Base-by-base conservation (phyloP, 2,888 invertebrate species). In the Aphidoletes aphidimyza region DNA sequence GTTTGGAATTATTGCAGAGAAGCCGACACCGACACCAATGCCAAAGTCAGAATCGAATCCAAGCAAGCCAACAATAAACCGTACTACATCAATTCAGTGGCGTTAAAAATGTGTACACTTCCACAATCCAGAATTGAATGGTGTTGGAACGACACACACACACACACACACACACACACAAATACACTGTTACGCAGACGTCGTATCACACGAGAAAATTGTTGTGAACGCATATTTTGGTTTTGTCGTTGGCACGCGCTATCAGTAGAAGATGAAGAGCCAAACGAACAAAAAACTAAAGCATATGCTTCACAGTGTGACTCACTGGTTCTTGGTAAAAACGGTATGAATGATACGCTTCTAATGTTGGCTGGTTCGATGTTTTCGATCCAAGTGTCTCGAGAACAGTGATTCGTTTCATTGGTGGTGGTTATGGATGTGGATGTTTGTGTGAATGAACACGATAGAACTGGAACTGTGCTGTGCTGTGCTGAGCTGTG, bases 181-280 rank as follows among this genome's bases (percentile, higher is more conserved):
- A 5, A 22, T 3, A 54, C 54, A 54, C 22, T 6, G 5, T 54
- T 54, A 22, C 9, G 54, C 22, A 54, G 3, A n/a, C n/a, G n/a
- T n/a, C n/a, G n/a, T n/a, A n/a, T n/a, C n/a, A n/a, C n/a, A n/a
- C n/a, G n/a, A n/a, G n/a, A n/a, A n/a, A n/a, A n/a, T n/a, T n/a
- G n/a, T n/a, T n/a, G n/a, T n/a, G 54, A 54, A 54, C 54, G 54
- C 22, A 54, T 54, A 54, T 54, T 47, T 47, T 2, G 19, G n/a
- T n/a, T n/a, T 47, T 17, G 47, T 47, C n/a, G n/a, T 47, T 22
- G 54, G 54, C 54, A 54, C 54, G 54, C 54, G 54, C 54, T 54
- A 47, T 17, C 47, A 47, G 17, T 19, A 47, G 11, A 47, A 54
- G n/a, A 54, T 22, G 1, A 54, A 54, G 22, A 54, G 22, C 54